These are phyloP conservation scores for Tetramorium bicarinatum DNA, from an alignment of 2,888 invertebrate genomes.

Conservation along the genomic window DNA sequence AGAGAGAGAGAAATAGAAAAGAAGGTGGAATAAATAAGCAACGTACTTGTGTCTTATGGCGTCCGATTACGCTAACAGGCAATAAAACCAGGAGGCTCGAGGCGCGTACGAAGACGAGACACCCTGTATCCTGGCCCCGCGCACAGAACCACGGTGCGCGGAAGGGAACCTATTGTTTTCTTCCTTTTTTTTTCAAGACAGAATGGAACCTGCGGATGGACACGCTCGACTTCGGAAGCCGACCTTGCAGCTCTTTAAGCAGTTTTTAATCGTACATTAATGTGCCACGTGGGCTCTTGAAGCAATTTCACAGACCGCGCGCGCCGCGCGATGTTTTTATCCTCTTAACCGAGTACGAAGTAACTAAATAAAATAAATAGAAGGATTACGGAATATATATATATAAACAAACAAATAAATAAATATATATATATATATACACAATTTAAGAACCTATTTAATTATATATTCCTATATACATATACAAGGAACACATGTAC, in stretches of 20 bases:
- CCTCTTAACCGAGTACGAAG: constrained; percentile 55
- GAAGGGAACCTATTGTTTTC: constrained; percentile 11
- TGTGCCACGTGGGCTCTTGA: constrained; percentile 67
- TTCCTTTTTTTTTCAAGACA: neutral
- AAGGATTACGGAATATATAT: constrained; percentile 62
- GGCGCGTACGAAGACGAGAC: constrained; percentile 49
- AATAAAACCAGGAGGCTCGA: constrained; percentile 68
- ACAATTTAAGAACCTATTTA: constrained; percentile 74
- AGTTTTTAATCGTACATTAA: constrained; percentile 55
- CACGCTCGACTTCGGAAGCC: constrained; percentile 57
- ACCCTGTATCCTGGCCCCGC: constrained; percentile 21
- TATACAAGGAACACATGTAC: constrained; percentile 75
- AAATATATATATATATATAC: constrained; percentile 70
- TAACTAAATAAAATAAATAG: constrained; percentile 52
- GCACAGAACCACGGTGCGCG: constrained; percentile 12
- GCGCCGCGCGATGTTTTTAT: constrained; percentile 68
- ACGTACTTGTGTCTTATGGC: constrained; percentile 78
- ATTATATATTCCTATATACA: constrained; percentile 77
- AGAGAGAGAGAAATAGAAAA: too few species aligned
- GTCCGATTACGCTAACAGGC: constrained; percentile 70
- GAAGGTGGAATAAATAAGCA: constrained; percentile 67
- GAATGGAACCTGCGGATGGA: constrained; percentile 30
- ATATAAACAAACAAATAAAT: constrained; percentile 64
- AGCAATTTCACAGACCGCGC: constrained; percentile 69
- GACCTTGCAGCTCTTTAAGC: constrained; percentile 58